Evolutionary conservation across 2,113 vertebrate species (phyloP).

Genomic region (Rhizomys pruinosus): DNA sequence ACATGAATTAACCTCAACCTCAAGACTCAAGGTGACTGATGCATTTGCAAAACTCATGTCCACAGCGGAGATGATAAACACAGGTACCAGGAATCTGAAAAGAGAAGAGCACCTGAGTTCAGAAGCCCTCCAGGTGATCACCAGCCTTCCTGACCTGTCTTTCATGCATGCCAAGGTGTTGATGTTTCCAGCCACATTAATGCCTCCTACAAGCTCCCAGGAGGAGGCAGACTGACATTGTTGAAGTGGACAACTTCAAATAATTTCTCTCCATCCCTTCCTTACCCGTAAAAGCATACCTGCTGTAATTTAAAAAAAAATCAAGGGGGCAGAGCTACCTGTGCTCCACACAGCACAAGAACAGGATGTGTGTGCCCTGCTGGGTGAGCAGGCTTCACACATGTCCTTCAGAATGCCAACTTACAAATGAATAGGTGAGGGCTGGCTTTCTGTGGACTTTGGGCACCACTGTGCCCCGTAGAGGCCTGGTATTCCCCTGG

Average conservation of each 20-base stretch:
- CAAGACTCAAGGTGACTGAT: constrained; percentile 91
- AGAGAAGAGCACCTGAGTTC: constrained; percentile 96
- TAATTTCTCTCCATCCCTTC: constrained; percentile 72
- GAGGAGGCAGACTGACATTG: constrained; percentile 85
- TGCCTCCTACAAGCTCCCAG: constrained; percentile 89
- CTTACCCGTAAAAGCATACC: constrained; percentile 83
- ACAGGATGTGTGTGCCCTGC: no score
- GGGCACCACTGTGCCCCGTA: no score
- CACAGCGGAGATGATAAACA: constrained; percentile 97
- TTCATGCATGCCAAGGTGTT: constrained; percentile 97
- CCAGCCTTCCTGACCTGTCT: constrained; percentile 92
- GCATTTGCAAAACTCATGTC: constrained; percentile 98
- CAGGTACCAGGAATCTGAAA: constrained; percentile 94
- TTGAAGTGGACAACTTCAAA: constrained; percentile 83
- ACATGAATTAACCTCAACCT: constrained; percentile 92
- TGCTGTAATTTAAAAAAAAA: constrained; percentile 84
- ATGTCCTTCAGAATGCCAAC: no score
- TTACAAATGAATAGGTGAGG: no score
- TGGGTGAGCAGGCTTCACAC: no score
- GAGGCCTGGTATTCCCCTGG: no score
- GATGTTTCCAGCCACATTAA: constrained; percentile 95
- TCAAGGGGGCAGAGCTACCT: no score
- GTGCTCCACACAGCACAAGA: no score
- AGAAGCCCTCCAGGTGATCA: constrained; percentile 93
- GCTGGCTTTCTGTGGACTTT: no score